A percentile compares a stretch with the other conserved stretches of the same genome.
Evolutionary conservation across 2,797 vertebrate species (phyloP).

Genomic region (Lerista edwardsae): DNA sequence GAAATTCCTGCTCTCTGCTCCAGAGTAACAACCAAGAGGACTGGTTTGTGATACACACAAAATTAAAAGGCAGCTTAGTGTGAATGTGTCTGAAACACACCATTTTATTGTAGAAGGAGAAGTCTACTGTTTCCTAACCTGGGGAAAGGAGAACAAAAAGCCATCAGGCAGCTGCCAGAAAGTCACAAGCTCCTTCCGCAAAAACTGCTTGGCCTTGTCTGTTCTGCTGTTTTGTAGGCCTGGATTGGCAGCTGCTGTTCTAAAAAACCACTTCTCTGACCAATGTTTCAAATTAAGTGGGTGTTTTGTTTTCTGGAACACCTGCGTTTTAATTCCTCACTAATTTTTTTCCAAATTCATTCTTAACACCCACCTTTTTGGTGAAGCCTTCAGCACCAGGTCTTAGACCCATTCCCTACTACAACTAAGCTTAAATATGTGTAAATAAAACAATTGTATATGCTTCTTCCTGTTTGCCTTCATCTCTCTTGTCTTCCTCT

Average conservation of each 20-base stretch:
- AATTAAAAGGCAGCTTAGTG: neutral
- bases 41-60: too few species aligned
- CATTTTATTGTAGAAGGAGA: neutral
- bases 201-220: neutral
- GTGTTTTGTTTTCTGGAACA: neutral
- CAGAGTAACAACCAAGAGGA: neutral
- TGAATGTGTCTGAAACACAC: neutral
- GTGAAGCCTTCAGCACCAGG: too few species aligned
- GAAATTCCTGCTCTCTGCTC: too few species aligned
- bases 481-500: too few species aligned
- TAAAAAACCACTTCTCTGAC: neutral
- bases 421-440: too few species aligned
- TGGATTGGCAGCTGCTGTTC: neutral
- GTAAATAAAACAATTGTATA: too few species aligned
- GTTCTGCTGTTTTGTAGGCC: neutral
- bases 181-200: neutral
- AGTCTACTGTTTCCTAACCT: neutral
- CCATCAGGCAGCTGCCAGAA: neutral
- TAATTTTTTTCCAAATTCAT: too few species aligned
- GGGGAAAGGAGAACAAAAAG: neutral
- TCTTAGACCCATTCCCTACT: too few species aligned
- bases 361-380: too few species aligned
- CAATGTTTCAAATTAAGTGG: neutral
- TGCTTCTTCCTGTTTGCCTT: too few species aligned
- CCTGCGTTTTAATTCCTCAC: too few species aligned